phyloP scores from a whole-genome alignment of 2,797 vertebrate genomes.

The Loris lydekkerianus region DNA sequence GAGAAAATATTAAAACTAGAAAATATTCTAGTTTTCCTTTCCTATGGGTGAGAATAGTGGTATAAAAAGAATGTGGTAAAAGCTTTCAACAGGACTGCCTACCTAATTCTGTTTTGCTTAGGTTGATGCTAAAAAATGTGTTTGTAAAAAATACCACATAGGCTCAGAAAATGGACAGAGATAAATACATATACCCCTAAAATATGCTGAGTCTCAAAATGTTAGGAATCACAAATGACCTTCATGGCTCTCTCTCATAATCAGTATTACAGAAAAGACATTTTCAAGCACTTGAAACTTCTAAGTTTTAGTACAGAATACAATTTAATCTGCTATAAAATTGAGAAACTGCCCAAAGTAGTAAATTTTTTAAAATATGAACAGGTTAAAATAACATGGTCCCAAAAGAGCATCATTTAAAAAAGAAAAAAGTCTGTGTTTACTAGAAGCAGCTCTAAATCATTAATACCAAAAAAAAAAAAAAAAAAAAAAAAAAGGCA shows the following conservation, averaged over 20 bases:
- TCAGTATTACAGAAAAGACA: conserved; percentile 1
- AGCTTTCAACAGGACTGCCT: not conserved
- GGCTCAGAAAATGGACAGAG: not conserved
- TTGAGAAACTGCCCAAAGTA: not conserved
- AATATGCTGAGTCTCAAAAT: not conserved
- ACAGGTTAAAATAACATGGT: conserved; percentile 10
- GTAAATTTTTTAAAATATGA: not conserved
- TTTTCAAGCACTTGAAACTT: conserved; percentile 35
- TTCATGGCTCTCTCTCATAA: not conserved
- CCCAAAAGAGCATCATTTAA: not conserved
- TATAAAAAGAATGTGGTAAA: not conserved
- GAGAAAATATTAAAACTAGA: conserved; percentile 30
- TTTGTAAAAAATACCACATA: conserved; percentile 19
- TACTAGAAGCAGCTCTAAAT: conserved; percentile 41
- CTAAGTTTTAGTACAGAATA: conserved; percentile 43
- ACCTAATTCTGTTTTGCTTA: not conserved
- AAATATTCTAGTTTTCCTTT: conserved; percentile 47
- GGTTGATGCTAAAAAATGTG: conserved; percentile 60
- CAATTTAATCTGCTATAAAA: conserved; percentile 48
- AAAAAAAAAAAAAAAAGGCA: too few relatives aligned
- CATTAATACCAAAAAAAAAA: conserved; percentile 59
- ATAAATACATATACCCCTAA: conserved; percentile 15
- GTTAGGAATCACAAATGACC: conserved; percentile 19
- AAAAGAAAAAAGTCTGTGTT: not conserved
- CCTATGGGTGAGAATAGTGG: not conserved